phyloP scores from a whole-genome alignment of 2,113 vertebrate species.

The Gymnobelideus leadbeateri region DNA sequence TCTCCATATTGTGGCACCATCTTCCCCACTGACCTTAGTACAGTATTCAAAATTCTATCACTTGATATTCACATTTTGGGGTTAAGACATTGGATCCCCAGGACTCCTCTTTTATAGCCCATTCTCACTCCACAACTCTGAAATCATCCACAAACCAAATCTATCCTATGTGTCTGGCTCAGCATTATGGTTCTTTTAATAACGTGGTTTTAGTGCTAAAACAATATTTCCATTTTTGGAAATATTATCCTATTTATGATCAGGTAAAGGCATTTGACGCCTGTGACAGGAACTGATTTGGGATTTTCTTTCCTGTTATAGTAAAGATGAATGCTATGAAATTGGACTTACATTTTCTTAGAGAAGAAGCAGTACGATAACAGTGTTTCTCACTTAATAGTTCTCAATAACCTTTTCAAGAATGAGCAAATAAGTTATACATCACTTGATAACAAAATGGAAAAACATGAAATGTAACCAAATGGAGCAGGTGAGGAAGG shows the following conservation, averaged over 20 bases:
- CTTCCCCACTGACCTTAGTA: not conserved
- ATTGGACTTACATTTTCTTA: constrained; percentile 51
- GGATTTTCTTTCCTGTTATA: constrained; percentile 23
- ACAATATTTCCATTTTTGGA: constrained; percentile 19
- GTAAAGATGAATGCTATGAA: constrained; percentile 59
- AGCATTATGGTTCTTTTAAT: constrained; percentile 22
- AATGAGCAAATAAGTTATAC: constrained; percentile 31
- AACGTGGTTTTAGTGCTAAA: constrained; percentile 41
- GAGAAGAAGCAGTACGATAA: constrained; percentile 37
- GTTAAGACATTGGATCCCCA: not conserved
- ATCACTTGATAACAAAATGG: constrained; percentile 57
- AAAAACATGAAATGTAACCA: constrained; percentile 30
- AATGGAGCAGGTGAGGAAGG: constrained; percentile 10
- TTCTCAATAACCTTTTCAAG: constrained; percentile 61
- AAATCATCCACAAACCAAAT: not conserved
- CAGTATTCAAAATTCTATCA: not conserved
- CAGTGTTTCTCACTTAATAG: constrained; percentile 52
- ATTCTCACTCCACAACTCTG: too few species aligned
- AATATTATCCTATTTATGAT: constrained; percentile 7
- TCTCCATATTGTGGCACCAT: too few species aligned
- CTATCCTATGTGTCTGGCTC: not conserved
- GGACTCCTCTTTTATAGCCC: too few species aligned
- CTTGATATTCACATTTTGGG: constrained; percentile 3
- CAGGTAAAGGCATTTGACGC: constrained; percentile 38
- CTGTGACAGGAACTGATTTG: constrained; percentile 17